A percentile compares a stretch with the other conserved stretches of the same genome.
Conservation (phyloP, 1,140 invertebrate genomes). For the Cydia fagiglandana region DNA sequence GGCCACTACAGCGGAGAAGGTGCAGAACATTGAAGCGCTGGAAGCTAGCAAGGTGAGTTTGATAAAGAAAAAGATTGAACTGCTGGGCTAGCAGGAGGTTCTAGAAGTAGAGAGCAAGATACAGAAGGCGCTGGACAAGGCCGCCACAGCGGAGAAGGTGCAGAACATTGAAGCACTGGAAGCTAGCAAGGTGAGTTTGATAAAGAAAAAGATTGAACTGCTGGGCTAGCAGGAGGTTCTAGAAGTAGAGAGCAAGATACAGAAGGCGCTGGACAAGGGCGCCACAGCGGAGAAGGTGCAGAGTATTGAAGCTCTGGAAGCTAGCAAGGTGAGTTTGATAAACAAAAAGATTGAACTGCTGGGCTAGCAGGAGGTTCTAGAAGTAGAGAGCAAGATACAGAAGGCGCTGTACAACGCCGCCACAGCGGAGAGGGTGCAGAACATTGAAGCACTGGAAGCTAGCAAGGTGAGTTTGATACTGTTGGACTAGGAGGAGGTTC, state of each 20-base stretch:
- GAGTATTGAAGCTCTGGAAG: constrained; percentile 35
- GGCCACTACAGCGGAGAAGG: constrained; percentile 63
- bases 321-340: constrained; percentile 30
- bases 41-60: constrained; percentile 31
- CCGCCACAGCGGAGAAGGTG: constrained; percentile 60
- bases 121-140: constrained; percentile 86
- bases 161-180: constrained; percentile 40
- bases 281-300: constrained; percentile 60
- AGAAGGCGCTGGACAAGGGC: constrained; percentile 85
- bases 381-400: constrained; percentile 91
- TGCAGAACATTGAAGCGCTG: constrained; percentile 43
- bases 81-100: constrained; percentile 94
- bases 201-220: no score
- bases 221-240: constrained; percentile 94
- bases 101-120: constrained; percentile 92
- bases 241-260: constrained; percentile 91
- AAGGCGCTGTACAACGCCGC: constrained; percentile 85
- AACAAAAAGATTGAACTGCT: no score
- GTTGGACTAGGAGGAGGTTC: constrained; percentile 93
- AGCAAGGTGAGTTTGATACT: constrained; percentile 63
- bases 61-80: no score
- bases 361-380: constrained; percentile 93
- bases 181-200: constrained; percentile 30
- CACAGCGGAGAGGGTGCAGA: constrained; percentile 57
- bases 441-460: constrained; percentile 25